A percentile compares a stretch with the other conserved stretches of the same genome.
These are phyloP conservation scores for Nymphalis io DNA, from an alignment of 1,140 invertebrate genomes.

Conservation along the genomic window DNA sequence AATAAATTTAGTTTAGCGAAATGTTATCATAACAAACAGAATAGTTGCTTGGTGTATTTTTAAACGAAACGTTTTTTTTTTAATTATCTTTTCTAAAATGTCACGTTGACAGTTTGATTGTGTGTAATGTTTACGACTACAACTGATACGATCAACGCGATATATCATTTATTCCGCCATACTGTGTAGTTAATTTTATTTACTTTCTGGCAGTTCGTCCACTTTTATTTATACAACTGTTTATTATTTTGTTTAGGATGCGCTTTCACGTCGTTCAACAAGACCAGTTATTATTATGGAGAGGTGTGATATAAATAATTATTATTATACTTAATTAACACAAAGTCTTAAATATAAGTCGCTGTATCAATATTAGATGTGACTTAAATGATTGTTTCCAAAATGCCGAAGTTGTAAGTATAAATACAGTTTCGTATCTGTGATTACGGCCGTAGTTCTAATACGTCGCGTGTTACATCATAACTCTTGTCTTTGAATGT, in stretches of 20 bases:
- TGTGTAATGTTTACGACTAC: constrained; percentile 30
- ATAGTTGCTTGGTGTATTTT: background rate
- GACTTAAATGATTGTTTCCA: background rate
- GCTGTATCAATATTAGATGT: no score
- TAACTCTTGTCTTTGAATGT: no score
- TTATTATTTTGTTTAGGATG: constrained; percentile 11
- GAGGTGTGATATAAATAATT: constrained; percentile 16
- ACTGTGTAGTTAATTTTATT: background rate
- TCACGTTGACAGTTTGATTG: constrained; percentile 26
- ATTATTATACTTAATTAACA: background rate
- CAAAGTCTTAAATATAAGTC: background rate
- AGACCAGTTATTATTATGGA: constrained; percentile 21
- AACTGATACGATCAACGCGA: constrained; percentile 29
- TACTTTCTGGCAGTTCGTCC: background rate
- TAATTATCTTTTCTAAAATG: constrained; percentile 32
- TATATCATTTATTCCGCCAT: constrained; percentile 24
- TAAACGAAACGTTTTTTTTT: constrained; percentile 17
- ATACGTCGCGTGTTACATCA: no score
- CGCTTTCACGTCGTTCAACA: constrained; percentile 16
- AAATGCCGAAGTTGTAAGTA: background rate
- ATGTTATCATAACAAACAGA: background rate
- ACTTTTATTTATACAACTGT: background rate
- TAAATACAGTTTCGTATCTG: background rate
- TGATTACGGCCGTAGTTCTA: no score
- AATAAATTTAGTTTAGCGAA: background rate